Percentiles rank a stretch among this genome's conserved stretches.
Evolutionary conservation across 2,113 vertebrate species (phyloP).

Genomic region (Podarcis raffonei): DNA sequence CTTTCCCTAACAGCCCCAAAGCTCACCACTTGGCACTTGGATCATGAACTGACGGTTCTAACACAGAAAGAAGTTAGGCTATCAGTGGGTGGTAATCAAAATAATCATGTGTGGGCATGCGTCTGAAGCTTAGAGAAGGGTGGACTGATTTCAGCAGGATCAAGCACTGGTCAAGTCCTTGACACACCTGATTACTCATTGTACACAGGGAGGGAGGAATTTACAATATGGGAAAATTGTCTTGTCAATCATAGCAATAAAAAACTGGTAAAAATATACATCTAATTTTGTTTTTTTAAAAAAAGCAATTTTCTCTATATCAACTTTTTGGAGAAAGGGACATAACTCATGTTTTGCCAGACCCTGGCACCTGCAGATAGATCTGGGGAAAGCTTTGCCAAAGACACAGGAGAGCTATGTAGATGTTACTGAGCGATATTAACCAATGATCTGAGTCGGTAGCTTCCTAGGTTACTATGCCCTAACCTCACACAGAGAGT

Average conservation of each 20-base stretch:
- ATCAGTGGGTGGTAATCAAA: background rate
- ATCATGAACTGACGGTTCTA: background rate
- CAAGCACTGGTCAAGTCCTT: background rate
- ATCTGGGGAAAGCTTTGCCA: too few relatives aligned
- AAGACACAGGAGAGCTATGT: too few relatives aligned
- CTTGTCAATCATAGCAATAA: background rate
- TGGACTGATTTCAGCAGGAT: background rate
- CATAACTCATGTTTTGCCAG: background rate
- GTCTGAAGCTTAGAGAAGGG: background rate
- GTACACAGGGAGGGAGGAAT: background rate
- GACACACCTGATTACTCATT: background rate
- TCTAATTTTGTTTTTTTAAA: background rate
- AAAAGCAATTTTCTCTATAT: background rate
- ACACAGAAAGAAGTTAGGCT: background rate
- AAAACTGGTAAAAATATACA: too few relatives aligned
- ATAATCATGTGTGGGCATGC: constrained; percentile 7
- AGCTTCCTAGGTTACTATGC: too few relatives aligned
- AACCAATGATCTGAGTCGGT: too few relatives aligned
- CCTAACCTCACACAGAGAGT: background rate
- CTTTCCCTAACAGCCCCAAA: background rate
- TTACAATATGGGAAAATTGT: background rate
- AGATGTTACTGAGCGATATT: too few relatives aligned
- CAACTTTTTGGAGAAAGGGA: too few relatives aligned
- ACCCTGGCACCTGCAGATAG: background rate
- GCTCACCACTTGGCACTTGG: background rate